Base-by-base conservation (phyloP, 1,140 invertebrate species). In the Halesus radiatus region DNA sequence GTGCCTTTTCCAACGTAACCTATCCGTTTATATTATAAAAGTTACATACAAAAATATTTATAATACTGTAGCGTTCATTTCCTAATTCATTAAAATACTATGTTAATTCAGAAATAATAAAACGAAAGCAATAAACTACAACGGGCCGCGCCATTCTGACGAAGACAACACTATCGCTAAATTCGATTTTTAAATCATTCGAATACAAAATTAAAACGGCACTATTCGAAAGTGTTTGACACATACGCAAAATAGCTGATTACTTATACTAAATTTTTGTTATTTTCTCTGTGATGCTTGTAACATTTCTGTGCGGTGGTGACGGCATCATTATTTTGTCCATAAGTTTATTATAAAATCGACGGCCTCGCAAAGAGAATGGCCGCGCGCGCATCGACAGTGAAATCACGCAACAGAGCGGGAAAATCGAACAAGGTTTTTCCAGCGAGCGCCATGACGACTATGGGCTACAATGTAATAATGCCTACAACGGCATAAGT, bases 391-490 rank as follows among this genome's bases (percentile, higher is more conserved):
- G 68, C 64, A 68, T 68, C 56, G 68, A 53, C 68, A 72, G 45
- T 53, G 37, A 70, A 52, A 66, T 66, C 68, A 72, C 68, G 68
- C 68, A 72, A 72, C 45, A 23, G 53, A 58, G 72, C 72, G 72
- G 72, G 72, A 75, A 75, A 75, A 75, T 75, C 72, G 72, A 75
- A 75, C 72, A 58, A 75, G 72, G 72, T 75, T 75, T 75, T 75
- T 50, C 72, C 72, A 32, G 18, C 68, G 23, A 56, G 72, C 72
- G 72, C 54, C 70, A 75, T 75, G 68, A 72, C 68, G 26, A 20
- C 68, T 72, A 13, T 45, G 32, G 32, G 20, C 29, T 32, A n/a
- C 18, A 18, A 18, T 23, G 22, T 50, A 72, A 53, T 72, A 72
- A 53, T 22, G 16, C 4, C 37, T 20, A 20, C 68, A 16, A 50